Conservation (phyloP, 1,140 invertebrate genomes). For the Stegodyphus dumicola region DNA sequence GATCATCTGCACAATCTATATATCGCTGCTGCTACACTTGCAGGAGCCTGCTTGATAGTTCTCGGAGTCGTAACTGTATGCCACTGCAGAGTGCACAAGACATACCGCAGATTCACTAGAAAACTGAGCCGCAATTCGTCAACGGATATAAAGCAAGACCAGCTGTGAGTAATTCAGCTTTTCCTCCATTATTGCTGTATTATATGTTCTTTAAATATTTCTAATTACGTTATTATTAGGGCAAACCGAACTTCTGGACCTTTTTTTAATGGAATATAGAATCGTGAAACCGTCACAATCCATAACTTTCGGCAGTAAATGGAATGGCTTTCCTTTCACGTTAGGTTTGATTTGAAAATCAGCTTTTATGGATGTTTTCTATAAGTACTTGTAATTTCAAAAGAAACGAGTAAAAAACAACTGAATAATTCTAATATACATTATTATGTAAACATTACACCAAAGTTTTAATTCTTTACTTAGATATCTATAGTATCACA, state of each 20-base stretch:
- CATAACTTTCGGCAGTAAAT: too few relatives aligned
- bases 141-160: slow-evolving; percentile 56
- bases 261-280: background rate
- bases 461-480: background rate
- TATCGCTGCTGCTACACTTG: slow-evolving; percentile 78
- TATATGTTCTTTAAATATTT: too few relatives aligned
- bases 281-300: too few relatives aligned
- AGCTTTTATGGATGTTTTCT: too few relatives aligned
- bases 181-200: too few relatives aligned
- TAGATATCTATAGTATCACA: background rate
- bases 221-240: too few relatives aligned
- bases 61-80: slow-evolving; percentile 78
- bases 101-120: slow-evolving; percentile 72
- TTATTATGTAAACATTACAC: too few relatives aligned
- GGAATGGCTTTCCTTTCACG: too few relatives aligned
- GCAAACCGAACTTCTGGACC: background rate
- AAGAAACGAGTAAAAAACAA: too few relatives aligned
- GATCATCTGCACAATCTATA: slow-evolving; percentile 79
- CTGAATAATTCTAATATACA: too few relatives aligned
- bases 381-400: too few relatives aligned
- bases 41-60: slow-evolving; percentile 77
- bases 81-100: slow-evolving; percentile 78
- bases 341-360: too few relatives aligned
- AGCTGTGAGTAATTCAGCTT: slow-evolving; percentile 52
- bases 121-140: slow-evolving; percentile 42